Conservation (phyloP, 2,113 vertebrate genomes). For the Ceyx margarethae region DNA sequence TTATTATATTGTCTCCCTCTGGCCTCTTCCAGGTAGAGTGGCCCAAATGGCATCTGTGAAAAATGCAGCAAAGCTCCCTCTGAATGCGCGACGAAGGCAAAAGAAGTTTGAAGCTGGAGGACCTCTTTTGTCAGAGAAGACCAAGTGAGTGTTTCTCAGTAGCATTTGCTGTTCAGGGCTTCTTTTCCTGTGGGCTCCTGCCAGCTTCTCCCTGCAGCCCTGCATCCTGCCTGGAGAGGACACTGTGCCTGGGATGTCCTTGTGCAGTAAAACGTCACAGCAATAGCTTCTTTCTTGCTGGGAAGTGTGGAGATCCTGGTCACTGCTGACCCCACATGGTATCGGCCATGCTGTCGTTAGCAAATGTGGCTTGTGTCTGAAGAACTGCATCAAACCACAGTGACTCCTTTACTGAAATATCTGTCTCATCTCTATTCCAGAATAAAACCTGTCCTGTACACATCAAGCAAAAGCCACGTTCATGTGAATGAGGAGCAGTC, state of each 20-base stretch:
- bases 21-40: slow-evolving; percentile 81
- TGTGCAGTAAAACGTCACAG: neutral
- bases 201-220: neutral
- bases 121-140: slow-evolving; percentile 67
- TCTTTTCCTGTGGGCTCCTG: neutral
- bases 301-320: fast-evolving
- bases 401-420: neutral
- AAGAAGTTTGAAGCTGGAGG: slow-evolving; percentile 92
- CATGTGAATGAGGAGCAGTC: slow-evolving; percentile 61
- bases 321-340: fast-evolving
- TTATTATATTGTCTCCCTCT: neutral
- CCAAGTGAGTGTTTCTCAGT: slow-evolving; percentile 63
- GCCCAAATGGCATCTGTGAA: slow-evolving; percentile 97
- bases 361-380: fast-evolving
- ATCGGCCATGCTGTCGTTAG: neutral
- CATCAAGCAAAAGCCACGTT: slow-evolving; percentile 52
- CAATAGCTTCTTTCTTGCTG: neutral
- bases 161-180: neutral
- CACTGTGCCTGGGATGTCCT: neutral
- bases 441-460: slow-evolving; percentile 77
- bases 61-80: slow-evolving; percentile 91
- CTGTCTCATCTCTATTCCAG: slow-evolving; percentile 55
- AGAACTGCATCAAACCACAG: neutral
- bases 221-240: neutral
- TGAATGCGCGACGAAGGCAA: slow-evolving; percentile 91